phyloP scores from a whole-genome alignment of 2,797 vertebrate genomes.

The Acanthornis magna region DNA sequence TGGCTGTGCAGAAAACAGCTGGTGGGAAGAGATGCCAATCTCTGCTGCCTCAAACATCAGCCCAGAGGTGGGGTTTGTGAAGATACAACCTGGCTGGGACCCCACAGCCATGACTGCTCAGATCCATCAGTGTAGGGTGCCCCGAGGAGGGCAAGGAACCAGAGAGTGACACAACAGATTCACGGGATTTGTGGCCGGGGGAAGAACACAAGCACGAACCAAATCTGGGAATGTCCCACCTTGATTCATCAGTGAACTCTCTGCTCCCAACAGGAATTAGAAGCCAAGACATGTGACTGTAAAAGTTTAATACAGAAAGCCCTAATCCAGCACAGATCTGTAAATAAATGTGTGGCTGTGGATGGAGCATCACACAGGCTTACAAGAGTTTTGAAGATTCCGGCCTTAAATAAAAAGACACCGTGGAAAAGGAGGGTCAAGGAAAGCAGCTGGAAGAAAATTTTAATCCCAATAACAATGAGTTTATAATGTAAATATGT shows the following conservation, averaged over 20 bases:
- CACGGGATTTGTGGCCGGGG: background rate
- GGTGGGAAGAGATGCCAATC: background rate
- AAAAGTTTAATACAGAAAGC: background rate
- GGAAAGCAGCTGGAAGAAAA: background rate
- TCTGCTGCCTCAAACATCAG: background rate
- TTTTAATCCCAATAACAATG: background rate
- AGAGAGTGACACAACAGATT: background rate
- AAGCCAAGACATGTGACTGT: background rate
- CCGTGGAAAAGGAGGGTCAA: background rate
- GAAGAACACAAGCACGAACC: fast-evolving
- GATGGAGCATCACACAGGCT: background rate
- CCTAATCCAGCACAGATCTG: background rate
- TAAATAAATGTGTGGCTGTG: background rate
- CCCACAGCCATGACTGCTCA: background rate
- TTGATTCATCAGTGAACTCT: background rate
- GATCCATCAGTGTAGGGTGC: background rate
- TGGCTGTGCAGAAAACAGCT: background rate
- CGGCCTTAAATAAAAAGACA: background rate
- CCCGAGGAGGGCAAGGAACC: background rate
- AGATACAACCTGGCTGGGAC: background rate
- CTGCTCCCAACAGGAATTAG: background rate
- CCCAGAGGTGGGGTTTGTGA: fast-evolving
- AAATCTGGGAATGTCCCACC: background rate
- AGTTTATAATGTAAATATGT: background rate
- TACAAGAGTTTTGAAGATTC: background rate